Evolutionary conservation across 2,797 vertebrate species (phyloP).

Genomic region (Gallirallus australis): DNA sequence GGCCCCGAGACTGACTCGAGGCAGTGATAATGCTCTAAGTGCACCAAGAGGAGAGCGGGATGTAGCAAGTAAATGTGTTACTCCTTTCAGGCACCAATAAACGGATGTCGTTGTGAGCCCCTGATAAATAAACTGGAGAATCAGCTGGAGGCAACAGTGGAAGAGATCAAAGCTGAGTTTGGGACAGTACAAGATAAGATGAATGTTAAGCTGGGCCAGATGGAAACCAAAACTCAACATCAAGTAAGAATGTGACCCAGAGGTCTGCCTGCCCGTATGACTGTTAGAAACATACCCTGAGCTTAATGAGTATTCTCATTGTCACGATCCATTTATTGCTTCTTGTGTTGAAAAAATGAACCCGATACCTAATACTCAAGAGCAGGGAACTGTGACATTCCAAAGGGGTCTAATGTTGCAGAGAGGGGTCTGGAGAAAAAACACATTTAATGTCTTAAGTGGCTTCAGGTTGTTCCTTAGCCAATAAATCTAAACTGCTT

Average conservation of each 20-base stretch:
- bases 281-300: neutral
- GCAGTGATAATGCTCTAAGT: neutral
- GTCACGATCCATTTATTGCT: neutral
- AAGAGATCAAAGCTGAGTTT: constrained; percentile 95
- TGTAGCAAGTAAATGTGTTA: neutral
- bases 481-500: neutral
- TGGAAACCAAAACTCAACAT: constrained; percentile 91
- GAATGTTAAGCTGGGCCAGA: constrained; percentile 92
- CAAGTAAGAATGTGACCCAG: constrained; percentile 79
- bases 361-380: neutral
- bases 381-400: neutral
- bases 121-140: constrained; percentile 95
- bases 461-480: neutral
- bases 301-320: neutral
- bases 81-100: constrained; percentile 89
- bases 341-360: neutral
- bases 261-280: neutral
- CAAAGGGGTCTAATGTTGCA: neutral
- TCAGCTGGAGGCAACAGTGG: constrained; percentile 93
- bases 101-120: constrained; percentile 96
- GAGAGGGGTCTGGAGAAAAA: neutral
- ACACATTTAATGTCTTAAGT: neutral
- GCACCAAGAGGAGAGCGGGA: neutral
- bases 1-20: neutral
- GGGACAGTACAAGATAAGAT: constrained; percentile 91